A percentile compares a stretch with the other conserved stretches of the same genome.
Evolutionary conservation across 2,797 vertebrate species (phyloP).

Genomic region (Morelia viridis): DNA sequence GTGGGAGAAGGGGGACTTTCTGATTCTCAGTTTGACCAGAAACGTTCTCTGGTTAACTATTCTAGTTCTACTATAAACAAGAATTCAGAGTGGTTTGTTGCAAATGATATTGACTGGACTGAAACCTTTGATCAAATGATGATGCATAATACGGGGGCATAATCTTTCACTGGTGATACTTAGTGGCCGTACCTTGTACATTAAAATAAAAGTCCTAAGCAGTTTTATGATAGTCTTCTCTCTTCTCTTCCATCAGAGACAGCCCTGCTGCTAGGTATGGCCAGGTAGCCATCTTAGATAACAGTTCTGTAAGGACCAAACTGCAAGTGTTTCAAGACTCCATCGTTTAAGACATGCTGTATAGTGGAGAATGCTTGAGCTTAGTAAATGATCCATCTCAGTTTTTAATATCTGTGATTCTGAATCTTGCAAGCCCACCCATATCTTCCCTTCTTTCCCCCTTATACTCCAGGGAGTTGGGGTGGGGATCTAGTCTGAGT

Average conservation of each 20-base stretch:
- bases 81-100: slow-evolving; percentile 6
- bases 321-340: too few relatives aligned
- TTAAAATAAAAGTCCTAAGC: background rate
- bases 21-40: background rate
- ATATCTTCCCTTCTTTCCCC: background rate
- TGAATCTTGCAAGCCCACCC: background rate
- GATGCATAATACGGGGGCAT: fast-evolving
- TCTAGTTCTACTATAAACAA: background rate
- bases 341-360: too few relatives aligned
- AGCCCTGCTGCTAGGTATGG: too few relatives aligned
- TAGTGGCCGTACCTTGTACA: background rate
- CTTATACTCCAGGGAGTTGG: background rate
- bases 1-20: background rate
- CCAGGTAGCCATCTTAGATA: too few relatives aligned
- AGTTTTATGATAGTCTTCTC: background rate
- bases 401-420: too few relatives aligned
- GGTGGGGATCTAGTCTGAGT: background rate
- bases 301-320: too few relatives aligned
- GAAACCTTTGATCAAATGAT: background rate
- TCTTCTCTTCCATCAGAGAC: background rate
- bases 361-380: too few relatives aligned
- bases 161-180: background rate
- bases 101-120: slow-evolving; percentile 7
- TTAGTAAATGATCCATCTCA: too few relatives aligned
- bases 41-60: background rate